Evolutionary conservation across 2,888 invertebrate species (phyloP).

Genomic region (Metellina segmentata): DNA sequence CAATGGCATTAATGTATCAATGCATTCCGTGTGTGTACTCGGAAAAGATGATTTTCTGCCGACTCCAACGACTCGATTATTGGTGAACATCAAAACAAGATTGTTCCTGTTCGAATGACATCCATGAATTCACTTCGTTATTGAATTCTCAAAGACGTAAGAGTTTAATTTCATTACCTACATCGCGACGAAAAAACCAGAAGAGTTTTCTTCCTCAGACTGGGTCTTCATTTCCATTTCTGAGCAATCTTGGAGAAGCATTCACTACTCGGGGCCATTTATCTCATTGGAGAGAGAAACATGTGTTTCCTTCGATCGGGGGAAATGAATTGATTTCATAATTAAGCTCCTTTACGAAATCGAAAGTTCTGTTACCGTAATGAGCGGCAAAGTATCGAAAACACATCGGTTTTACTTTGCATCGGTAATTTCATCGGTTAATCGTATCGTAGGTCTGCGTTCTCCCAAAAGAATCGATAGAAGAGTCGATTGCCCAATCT

Average conservation of each 20-base stretch:
- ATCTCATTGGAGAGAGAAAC: not conserved
- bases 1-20: no score
- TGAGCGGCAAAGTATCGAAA: constrained; percentile 50
- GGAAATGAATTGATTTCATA: constrained; percentile 45
- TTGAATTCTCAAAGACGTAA: no score
- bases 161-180: constrained; percentile 22
- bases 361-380: constrained; percentile 37
- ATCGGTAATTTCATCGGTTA: constrained; percentile 40
- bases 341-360: constrained; percentile 36
- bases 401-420: constrained; percentile 58
- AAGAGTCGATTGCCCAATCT: not conserved
- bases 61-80: no score
- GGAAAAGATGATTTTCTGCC: no score
- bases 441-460: constrained; percentile 26
- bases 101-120: no score
- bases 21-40: no score
- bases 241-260: not conserved
- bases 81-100: no score
- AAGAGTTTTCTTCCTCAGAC: not conserved
- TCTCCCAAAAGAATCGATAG: constrained; percentile 15
- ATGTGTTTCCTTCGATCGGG: constrained; percentile 28
- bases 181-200: not conserved
- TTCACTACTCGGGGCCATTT: not conserved
- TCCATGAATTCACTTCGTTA: no score
- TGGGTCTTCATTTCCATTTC: constrained; percentile 24